phyloP scores from a whole-genome alignment of 2,888 invertebrate species.

The Ochlodes sylvanus region DNA sequence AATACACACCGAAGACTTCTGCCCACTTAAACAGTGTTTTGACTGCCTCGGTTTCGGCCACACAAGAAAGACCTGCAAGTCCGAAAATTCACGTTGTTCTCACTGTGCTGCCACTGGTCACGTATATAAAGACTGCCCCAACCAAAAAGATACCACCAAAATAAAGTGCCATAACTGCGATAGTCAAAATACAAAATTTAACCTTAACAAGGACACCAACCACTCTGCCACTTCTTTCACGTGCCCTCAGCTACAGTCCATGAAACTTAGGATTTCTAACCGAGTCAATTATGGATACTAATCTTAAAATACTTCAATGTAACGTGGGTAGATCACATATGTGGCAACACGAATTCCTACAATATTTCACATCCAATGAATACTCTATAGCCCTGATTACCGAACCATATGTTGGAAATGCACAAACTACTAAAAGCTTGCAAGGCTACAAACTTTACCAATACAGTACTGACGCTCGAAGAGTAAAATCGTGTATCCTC shows the following conservation, averaged over 20 bases:
- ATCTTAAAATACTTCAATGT: not conserved
- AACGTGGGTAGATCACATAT: not conserved
- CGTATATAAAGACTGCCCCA: too few species aligned
- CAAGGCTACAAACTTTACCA: not conserved
- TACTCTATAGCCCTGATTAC: not conserved
- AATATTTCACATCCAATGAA: not conserved
- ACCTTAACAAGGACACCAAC: not conserved
- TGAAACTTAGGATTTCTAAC: not conserved
- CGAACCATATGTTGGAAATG: not conserved
- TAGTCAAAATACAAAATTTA: not conserved
- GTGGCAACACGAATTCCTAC: not conserved
- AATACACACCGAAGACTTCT: too few species aligned
- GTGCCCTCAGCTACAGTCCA: not conserved
- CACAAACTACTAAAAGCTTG: not conserved
- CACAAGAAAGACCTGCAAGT: too few species aligned
- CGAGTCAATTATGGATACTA: not conserved
- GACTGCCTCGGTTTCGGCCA: too few species aligned
- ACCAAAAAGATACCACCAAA: not conserved
- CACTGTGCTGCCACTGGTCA: too few species aligned
- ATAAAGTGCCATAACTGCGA: not conserved
- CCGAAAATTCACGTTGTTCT: too few species aligned
- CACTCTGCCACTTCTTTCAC: not conserved
- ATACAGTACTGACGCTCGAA: not conserved
- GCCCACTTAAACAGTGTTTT: too few species aligned
- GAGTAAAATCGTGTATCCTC: not conserved